These are phyloP conservation scores for Pectinophora gossypiella DNA, from an alignment of 1,140 invertebrate species.

Conservation along the genomic window DNA sequence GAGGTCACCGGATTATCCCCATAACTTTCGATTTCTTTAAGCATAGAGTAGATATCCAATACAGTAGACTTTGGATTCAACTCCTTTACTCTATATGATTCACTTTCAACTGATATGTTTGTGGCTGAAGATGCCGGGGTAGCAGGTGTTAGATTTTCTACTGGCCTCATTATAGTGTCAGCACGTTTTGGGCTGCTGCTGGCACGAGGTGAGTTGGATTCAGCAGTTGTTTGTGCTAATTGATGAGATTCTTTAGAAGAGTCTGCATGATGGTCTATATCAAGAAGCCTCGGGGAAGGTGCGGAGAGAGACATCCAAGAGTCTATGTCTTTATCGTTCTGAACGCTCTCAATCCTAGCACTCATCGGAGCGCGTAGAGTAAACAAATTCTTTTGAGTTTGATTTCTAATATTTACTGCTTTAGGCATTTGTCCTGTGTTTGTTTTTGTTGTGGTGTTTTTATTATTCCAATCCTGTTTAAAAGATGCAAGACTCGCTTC, in stretches of 20 bases:
- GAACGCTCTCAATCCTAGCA: conserved; percentile 56
- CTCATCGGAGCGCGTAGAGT: conserved; percentile 39
- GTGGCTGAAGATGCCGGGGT: neutral
- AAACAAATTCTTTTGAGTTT: conserved; percentile 40
- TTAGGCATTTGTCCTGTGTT: conserved; percentile 1
- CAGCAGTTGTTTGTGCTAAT: conserved; percentile 11
- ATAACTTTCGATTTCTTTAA: conserved; percentile 71
- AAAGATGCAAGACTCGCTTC: conserved; percentile 28
- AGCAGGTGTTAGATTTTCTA: neutral
- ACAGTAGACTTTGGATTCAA: conserved; percentile 58
- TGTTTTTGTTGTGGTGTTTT: conserved; percentile 14
- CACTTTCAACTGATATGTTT: conserved; percentile 10
- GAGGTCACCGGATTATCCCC: conserved; percentile 53
- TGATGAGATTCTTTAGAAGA: conserved; percentile 3
- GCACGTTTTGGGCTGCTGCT: neutral
- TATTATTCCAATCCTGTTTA: conserved; percentile 60
- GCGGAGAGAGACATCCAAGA: conserved; percentile 71
- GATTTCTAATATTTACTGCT: conserved; percentile 32
- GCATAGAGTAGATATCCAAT: conserved; percentile 69
- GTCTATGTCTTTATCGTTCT: conserved; percentile 69
- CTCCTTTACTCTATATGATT: conserved; percentile 34
- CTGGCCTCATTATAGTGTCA: conserved; percentile 11
- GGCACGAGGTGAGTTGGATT: conserved; percentile 1
- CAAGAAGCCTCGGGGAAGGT: conserved; percentile 41
- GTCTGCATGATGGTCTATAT: neutral